Base-by-base conservation (phyloP, 1,140 invertebrate genomes). In the Cotesia typhae region DNA sequence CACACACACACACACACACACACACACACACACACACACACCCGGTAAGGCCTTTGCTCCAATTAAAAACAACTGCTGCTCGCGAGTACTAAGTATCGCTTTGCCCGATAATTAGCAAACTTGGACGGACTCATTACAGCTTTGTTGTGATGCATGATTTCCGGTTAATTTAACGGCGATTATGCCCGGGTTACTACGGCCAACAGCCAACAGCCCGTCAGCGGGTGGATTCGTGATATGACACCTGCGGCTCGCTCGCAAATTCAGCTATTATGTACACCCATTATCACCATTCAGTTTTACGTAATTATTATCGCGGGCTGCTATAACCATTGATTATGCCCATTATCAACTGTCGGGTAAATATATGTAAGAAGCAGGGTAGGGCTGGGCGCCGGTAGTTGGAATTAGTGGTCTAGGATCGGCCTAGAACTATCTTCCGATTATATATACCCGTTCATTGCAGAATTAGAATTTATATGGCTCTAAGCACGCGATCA, bases 391-490 rank as follows among this genome's bases (percentile, higher is more conserved):
- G 83, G 78, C 76, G 76, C 77, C 70, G 71, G 77, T 80, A 80
- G 83, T 84, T 75, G 79, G 80, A 85, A 84, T 86, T 85, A 85
- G 82, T 80, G 78, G 76, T 80, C 79, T 81, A 83, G 84, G 82
- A 84, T 84, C 81, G 83, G 82, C 82, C 83, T 85, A 83, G 83
- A 81, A 82, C 81, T 81, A 83, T 83, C 83, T 81, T 85, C 80
- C 82, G 83, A 84, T 81, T 69, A 73, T 51, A 60, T 47, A 47
- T 47, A 80, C 17, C 17, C 79, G 83, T 79, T 85, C 82, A 84
- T 86, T 84, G 83, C 83, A 78, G 82, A 86, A 86, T 83, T 82
- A 84, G 83, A 86, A 86, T 85, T 84, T 85, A 85, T 86, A 85
- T 85, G 83, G 83, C 83, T 84, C 78, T 74, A 66, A 78, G 82